Evolutionary conservation across 1,140 invertebrate species (phyloP), one percentile per base, ranked within the genome.

Genomic region (Doryteuthis pealeii): DNA sequence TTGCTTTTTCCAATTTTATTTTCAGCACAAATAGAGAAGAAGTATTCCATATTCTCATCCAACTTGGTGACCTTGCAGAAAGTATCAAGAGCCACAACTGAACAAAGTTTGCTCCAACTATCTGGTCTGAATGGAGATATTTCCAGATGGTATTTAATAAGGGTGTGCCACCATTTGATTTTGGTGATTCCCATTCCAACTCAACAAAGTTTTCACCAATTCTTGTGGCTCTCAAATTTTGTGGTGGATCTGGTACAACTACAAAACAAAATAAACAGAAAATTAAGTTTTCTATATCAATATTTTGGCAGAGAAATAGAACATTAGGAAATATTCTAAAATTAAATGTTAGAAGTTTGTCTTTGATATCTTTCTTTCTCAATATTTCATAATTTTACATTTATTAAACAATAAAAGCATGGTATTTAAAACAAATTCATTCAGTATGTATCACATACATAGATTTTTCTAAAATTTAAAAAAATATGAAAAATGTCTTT

Each of bases 1-100:
- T 94, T 92, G 78, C 96, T 96, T 72, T 92, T 91, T n/a, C 97
- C 97, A 71, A 96, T 92, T 72, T 96, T 95, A 86, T 99, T 99
- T 74, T 98, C 95, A 43, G 97, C 97, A 58, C 77, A 93, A 6
- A 99, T 92, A 75, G 97, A 91, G 91, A 99, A 99, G 83, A 94
- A 92, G 84, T 98, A 99, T 31, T 95, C 92, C 77, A 91, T 91
- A 49, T 95, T 96, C 40, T 98, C 92, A 43, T 92, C 92, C 58
- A 99, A 90, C n/a, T 79, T 77, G 28, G 43, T 90, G 79, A 97
- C 93, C 86, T 97, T 98, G 78, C 96, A 92, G 85, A 94, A 94
- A 74, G 92, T 95, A 0, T 94, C 90, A 12, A 93, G 76, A 78
- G 94, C 95, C 26, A 97, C 91, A 33, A 79, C 90, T 6, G 92